A percentile compares a stretch with the other conserved stretches of the same genome.
These are phyloP conservation scores for Troides oblongomaculatus DNA, from an alignment of 2,888 invertebrate species.

Conservation along the genomic window DNA sequence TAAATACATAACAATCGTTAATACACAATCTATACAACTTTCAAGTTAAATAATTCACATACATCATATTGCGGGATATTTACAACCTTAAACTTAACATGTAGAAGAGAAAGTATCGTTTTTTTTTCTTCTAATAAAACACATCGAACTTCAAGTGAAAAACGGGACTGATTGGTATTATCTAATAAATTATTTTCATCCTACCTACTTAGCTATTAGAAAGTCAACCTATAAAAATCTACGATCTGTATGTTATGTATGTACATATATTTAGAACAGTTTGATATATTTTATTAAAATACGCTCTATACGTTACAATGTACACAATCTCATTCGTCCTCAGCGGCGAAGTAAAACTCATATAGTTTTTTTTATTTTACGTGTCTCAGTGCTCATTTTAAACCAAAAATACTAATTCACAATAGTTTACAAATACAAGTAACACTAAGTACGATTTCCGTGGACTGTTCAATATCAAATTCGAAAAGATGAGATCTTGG, in stretches of 20 bases:
- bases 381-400: not conserved
- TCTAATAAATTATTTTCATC: slow-evolving; percentile 19
- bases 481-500: slow-evolving; percentile 29
- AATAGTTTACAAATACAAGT: slow-evolving; percentile 11
- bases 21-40: slow-evolving; percentile 64
- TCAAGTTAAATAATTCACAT: slow-evolving; percentile 57
- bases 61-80: slow-evolving; percentile 55
- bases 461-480: slow-evolving; percentile 25
- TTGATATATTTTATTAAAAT: slow-evolving; percentile 30
- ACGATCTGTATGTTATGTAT: slow-evolving; percentile 20
- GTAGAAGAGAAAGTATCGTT: slow-evolving; percentile 20
- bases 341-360: slow-evolving; percentile 9
- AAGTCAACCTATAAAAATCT: slow-evolving; percentile 22
- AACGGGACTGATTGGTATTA: slow-evolving; percentile 9
- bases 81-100: slow-evolving; percentile 57
- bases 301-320: slow-evolving; percentile 15
- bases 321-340: slow-evolving; percentile 24
- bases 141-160: slow-evolving; percentile 8
- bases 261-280: slow-evolving; percentile 26
- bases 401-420: not conserved
- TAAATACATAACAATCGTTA: slow-evolving; percentile 59
- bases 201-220: slow-evolving; percentile 24
- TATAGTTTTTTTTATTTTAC: slow-evolving; percentile 1
- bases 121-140: slow-evolving; percentile 21
- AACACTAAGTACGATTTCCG: slow-evolving; percentile 26